phyloP scores from a whole-genome alignment of 2,113 vertebrate species.

The Menura novaehollandiae region DNA sequence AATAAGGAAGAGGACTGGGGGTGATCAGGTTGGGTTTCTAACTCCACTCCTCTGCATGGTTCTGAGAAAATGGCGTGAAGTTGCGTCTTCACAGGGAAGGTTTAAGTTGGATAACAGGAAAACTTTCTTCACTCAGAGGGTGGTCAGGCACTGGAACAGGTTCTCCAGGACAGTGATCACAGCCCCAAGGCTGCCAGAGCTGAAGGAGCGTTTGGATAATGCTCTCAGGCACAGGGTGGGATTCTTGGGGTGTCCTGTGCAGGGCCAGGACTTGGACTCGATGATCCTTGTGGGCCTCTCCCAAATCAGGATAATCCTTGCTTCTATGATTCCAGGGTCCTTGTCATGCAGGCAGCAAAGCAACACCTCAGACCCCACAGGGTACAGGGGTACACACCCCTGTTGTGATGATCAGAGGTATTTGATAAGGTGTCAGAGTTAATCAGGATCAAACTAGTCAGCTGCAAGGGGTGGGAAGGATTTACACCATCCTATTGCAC shows the following conservation, averaged over 20 bases:
- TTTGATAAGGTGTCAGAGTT: background rate
- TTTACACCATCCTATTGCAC: background rate
- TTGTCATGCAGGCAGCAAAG: background rate
- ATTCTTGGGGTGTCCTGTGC: background rate
- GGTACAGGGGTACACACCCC: background rate
- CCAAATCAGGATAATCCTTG: background rate
- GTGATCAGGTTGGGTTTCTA: background rate
- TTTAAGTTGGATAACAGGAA: background rate
- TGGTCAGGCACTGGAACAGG: background rate
- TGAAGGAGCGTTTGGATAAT: background rate
- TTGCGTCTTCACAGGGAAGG: background rate
- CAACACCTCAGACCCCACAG: accelerated
- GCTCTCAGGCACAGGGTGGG: background rate
- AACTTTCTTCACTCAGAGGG: background rate
- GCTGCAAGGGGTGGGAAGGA: background rate
- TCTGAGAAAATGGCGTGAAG: background rate
- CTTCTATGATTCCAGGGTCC: accelerated
- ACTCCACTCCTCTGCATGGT: background rate
- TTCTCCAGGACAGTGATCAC: background rate
- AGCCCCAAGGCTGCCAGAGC: background rate
- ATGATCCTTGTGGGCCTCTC: background rate
- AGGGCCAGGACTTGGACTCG: accelerated
- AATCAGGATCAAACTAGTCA: background rate
- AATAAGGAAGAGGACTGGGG: background rate
- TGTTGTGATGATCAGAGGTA: background rate